Evolutionary conservation across 2,888 invertebrate species (phyloP).

Genomic region (Eudasyphora cyanicolor): DNA sequence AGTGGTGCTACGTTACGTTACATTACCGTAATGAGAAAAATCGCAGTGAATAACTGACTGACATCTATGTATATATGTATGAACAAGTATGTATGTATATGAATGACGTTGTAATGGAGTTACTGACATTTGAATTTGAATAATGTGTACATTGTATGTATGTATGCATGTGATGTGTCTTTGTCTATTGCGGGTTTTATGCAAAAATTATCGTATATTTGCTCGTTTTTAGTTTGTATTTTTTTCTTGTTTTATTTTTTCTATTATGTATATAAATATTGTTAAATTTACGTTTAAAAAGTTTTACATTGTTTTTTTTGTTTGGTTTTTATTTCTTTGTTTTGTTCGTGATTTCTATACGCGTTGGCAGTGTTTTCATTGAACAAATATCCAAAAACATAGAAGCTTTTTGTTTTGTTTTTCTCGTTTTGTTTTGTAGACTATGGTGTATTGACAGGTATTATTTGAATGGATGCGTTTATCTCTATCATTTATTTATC

Average conservation of each 20-base stretch:
- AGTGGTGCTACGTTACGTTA: not conserved
- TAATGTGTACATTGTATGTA: not conserved
- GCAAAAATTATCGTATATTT: conserved; percentile 53
- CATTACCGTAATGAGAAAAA: not conserved
- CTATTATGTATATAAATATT: conserved; percentile 46
- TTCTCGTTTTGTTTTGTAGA: not conserved
- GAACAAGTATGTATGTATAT: conserved; percentile 45
- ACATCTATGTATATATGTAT: not conserved
- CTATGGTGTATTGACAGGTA: conserved; percentile 52
- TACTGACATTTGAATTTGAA: no score
- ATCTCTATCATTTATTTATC: not conserved
- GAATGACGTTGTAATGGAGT: no score
- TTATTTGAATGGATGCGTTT: conserved; percentile 44
- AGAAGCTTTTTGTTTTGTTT: conserved; percentile 56
- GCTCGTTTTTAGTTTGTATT: conserved; percentile 13
- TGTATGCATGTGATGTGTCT: no score
- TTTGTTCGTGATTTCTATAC: conserved; percentile 73
- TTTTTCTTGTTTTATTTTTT: conserved; percentile 20
- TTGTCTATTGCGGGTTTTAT: conserved; percentile 65
- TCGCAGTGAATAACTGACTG: not conserved
- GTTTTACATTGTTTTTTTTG: conserved; percentile 40
- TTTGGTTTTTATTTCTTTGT: conserved; percentile 37
- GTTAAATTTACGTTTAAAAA: conserved; percentile 56
- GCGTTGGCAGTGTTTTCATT: conserved; percentile 77
- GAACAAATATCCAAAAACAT: conserved; percentile 71